Evolutionary conservation across 2,888 invertebrate species (phyloP).

Genomic region (Nemapogon koenigi): DNA sequence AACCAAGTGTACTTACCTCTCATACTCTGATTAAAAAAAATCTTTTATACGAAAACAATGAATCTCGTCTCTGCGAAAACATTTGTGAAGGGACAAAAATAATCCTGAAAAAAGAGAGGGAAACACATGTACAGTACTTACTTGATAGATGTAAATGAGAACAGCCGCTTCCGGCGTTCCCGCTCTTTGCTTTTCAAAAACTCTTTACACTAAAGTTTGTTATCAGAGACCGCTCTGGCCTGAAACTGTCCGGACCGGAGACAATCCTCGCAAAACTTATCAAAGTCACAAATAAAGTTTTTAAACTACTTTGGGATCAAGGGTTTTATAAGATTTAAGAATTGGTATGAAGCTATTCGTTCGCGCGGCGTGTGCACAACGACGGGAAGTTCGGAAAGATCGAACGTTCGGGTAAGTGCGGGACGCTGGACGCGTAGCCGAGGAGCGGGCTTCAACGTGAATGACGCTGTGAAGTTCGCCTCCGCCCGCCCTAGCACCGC

Average conservation of each 20-base stretch:
- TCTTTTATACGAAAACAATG: constrained; percentile 5
- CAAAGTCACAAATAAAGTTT: too few relatives aligned
- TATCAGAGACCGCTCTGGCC: too few relatives aligned
- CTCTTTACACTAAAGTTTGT: constrained; percentile 34
- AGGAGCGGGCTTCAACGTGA: constrained; percentile 52
- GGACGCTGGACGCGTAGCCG: constrained; percentile 53
- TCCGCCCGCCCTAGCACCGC: constrained; percentile 50
- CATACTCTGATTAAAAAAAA: too few relatives aligned
- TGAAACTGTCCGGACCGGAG: too few relatives aligned
- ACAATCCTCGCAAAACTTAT: too few relatives aligned
- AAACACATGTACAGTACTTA: constrained; percentile 22
- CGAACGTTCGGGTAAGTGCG: constrained; percentile 55
- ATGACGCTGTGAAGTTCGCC: constrained; percentile 42
- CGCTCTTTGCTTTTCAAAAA: constrained; percentile 30
- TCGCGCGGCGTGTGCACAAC: not conserved
- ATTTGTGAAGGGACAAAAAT: not conserved
- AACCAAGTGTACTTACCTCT: too few relatives aligned
- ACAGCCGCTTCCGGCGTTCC: constrained; percentile 14
- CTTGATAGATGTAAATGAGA: constrained; percentile 50
- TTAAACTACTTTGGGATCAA: too few relatives aligned
- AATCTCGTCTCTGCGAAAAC: constrained; percentile 2
- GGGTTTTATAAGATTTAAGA: too few relatives aligned
- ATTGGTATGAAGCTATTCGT: too few relatives aligned
- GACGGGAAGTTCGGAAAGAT: constrained; percentile 39
- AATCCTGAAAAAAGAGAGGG: constrained; percentile 3